phyloP scores from a whole-genome alignment of 2,113 vertebrate genomes.

The Gulo gulo region DNA sequence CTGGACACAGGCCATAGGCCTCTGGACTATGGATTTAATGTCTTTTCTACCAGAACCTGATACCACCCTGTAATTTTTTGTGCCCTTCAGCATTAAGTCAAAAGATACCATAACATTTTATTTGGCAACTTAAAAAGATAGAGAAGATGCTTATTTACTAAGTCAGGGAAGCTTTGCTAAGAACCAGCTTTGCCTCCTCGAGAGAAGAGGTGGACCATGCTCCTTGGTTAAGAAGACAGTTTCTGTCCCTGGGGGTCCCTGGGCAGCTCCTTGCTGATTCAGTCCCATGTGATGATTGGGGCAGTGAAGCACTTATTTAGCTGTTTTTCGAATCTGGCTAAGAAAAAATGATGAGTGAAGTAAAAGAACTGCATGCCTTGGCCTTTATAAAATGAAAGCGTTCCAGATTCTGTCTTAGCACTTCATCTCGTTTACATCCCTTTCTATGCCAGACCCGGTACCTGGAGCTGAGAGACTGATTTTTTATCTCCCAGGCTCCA shows the following conservation, averaged over 20 bases:
- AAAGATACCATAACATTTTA: background rate
- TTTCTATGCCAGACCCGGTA: background rate
- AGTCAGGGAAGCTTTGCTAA: background rate
- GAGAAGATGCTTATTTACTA: background rate
- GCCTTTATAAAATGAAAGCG: background rate
- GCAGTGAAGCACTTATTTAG: background rate
- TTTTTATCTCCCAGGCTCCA: background rate
- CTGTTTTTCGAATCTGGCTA: background rate
- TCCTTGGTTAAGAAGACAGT: background rate
- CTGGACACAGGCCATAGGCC: background rate
- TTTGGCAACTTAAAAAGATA: background rate
- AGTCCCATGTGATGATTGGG: background rate
- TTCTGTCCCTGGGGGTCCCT: background rate
- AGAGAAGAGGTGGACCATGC: background rate
- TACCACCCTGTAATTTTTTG: background rate
- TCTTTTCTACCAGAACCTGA: background rate
- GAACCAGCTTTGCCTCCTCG: background rate
- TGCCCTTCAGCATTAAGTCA: background rate
- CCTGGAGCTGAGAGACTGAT: background rate
- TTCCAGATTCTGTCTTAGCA: background rate
- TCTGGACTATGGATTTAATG: background rate
- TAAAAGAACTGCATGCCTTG: background rate
- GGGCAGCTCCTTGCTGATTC: background rate
- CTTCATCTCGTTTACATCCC: background rate
- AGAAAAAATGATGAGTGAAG: conserved; percentile 3